Evolutionary conservation across 2,888 invertebrate species (phyloP), one percentile per base, ranked within the genome.

Genomic region (Autographa gamma): DNA sequence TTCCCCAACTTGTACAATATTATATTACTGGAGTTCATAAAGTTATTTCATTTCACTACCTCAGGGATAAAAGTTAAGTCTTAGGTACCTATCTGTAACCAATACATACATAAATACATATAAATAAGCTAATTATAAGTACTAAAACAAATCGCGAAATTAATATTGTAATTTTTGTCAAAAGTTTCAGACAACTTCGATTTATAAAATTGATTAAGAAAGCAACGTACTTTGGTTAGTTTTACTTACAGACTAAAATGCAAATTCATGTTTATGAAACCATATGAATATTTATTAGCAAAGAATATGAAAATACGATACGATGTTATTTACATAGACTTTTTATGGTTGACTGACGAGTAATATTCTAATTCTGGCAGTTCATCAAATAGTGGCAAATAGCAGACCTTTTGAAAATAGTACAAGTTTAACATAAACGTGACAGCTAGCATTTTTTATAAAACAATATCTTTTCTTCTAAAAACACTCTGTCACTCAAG

Each of bases 41-140:
- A 92, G 91, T 90, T 91, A 91, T 92, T 92, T 92, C 85, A 92
- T 92, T 90, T 90, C 80, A 86, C 83, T 88, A 86, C 85, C 85
- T 85, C 79, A 84, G 85, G 86, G 86, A 89, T 87, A 87, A 88
- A 89, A 88, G 84, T 88, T 89, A 63, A 74, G 69, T 74, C 75
- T 70, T 25, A 25, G 25, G 25, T 81, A 80, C 82, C 77, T 77
- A 80, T 83, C 77, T 77, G 76, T 78, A 78, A 82, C 80, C 85
- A 86, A 86, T 85, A 81, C 82, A 83, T 81, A 84, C 85, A 86
- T 84, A 87, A 83, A 76, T 25, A 25, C 25, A 25, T 25, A 25
- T 25, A 25, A 25, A 25, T 25, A 25, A 25, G n/a, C n/a, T n/a
- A n/a, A n/a, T n/a, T n/a, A 25, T 79, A 71, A 59, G 60, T 60